phyloP scores from a whole-genome alignment of 2,113 vertebrate species.

The Fulmarus glacialis region DNA sequence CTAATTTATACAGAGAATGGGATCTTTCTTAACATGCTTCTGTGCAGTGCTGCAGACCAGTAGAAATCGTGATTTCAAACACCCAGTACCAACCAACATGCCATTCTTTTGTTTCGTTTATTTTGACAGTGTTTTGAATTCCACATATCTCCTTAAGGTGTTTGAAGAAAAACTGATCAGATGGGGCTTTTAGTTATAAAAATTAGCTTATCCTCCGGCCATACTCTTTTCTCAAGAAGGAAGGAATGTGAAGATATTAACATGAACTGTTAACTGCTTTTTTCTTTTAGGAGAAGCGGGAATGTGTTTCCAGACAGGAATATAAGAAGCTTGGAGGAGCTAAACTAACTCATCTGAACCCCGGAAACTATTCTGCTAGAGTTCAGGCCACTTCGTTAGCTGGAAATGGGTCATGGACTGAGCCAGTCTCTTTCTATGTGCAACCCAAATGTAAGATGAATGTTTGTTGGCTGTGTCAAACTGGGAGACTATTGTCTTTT shows the following conservation, averaged over 20 bases:
- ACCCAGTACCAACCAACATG: background rate
- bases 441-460: constrained; percentile 87
- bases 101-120: background rate
- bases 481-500: background rate
- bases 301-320: constrained; percentile 92
- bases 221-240: background rate
- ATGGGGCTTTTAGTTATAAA: background rate
- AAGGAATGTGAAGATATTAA: background rate
- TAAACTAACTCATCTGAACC: constrained; percentile 85
- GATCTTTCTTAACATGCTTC: background rate
- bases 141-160: background rate
- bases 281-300: constrained; percentile 81
- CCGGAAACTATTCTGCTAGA: constrained; percentile 91
- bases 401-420: constrained; percentile 97
- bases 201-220: background rate
- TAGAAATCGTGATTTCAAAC: background rate
- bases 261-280: background rate
- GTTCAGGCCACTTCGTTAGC: constrained; percentile 92
- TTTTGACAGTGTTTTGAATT: background rate
- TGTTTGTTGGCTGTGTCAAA: background rate
- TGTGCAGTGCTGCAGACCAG: background rate
- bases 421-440: constrained; percentile 90
- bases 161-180: background rate
- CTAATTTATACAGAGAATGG: background rate
- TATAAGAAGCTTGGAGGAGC: constrained; percentile 87